Conservation (phyloP, 2,797 vertebrate genomes). For the Sibirionetta formosa region DNA sequence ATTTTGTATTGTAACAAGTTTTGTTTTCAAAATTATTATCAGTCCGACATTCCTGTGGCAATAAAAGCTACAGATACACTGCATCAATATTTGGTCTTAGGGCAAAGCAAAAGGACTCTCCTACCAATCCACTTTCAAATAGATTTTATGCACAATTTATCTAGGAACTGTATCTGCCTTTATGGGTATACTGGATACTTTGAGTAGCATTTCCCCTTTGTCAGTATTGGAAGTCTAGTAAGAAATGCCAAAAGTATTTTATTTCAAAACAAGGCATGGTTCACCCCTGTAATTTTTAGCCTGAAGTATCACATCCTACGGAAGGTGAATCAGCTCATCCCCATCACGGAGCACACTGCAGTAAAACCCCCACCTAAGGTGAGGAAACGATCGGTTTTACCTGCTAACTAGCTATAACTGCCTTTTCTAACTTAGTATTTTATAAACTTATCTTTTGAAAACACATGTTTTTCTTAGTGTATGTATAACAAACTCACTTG, state of each 20-base stretch:
- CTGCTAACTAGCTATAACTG: neutral
- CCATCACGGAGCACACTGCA: neutral
- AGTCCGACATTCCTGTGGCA: neutral
- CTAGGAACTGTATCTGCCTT: neutral
- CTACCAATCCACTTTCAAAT: neutral
- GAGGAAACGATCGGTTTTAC: neutral
- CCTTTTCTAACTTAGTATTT: neutral
- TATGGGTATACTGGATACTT: neutral
- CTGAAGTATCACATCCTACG: neutral
- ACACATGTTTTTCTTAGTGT: neutral
- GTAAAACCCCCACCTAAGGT: neutral
- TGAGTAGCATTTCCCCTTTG: neutral
- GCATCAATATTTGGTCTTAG: neutral
- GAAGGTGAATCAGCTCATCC: fast-evolving
- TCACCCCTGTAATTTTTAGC: neutral
- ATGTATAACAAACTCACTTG: neutral
- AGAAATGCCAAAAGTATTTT: neutral
- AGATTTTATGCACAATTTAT: neutral
- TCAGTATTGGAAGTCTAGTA: neutral
- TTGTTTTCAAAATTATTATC: neutral
- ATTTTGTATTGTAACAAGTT: neutral
- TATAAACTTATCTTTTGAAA: neutral
- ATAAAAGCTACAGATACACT: neutral
- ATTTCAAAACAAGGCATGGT: neutral
- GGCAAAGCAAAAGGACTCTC: neutral